Conservation (phyloP, 2,888 invertebrate genomes). For the Nomada goodeniana region DNA sequence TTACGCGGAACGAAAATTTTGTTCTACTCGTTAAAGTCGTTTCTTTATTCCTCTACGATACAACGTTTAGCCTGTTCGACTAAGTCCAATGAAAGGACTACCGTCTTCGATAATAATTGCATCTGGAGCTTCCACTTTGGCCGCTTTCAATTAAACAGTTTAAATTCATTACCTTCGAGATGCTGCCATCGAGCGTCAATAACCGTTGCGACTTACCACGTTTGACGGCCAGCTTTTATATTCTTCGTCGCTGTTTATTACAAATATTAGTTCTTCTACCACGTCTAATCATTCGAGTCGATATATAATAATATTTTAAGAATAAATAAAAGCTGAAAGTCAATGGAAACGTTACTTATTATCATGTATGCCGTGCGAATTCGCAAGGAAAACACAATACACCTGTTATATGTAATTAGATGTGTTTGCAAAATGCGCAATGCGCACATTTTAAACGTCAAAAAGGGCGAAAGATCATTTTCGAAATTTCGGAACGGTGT, state of each 20-base stretch:
- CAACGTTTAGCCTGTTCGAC: neutral
- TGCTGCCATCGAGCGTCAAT: neutral
- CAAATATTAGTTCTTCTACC: neutral
- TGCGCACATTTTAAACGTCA: too few species aligned
- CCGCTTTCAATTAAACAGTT: slow-evolving; percentile 24
- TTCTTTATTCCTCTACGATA: neutral
- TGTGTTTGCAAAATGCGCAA: too few species aligned
- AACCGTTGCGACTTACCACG: neutral
- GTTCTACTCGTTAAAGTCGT: neutral
- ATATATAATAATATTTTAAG: too few species aligned
- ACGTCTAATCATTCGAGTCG: too few species aligned
- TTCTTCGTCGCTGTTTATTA: neutral
- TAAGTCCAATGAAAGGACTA: neutral
- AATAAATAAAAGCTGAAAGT: neutral
- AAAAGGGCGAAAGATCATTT: too few species aligned
- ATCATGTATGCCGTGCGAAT: too few species aligned
- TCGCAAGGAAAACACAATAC: too few species aligned
- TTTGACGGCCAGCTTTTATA: too few species aligned
- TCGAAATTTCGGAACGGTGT: too few species aligned
- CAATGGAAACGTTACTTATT: neutral
- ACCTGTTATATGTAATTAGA: too few species aligned
- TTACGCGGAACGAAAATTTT: too few species aligned
- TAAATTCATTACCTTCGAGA: slow-evolving; percentile 13
- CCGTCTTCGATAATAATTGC: slow-evolving; percentile 10
- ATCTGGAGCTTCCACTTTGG: neutral